Conservation (phyloP, 2,797 vertebrate genomes). For the Sus cebifrons region DNA sequence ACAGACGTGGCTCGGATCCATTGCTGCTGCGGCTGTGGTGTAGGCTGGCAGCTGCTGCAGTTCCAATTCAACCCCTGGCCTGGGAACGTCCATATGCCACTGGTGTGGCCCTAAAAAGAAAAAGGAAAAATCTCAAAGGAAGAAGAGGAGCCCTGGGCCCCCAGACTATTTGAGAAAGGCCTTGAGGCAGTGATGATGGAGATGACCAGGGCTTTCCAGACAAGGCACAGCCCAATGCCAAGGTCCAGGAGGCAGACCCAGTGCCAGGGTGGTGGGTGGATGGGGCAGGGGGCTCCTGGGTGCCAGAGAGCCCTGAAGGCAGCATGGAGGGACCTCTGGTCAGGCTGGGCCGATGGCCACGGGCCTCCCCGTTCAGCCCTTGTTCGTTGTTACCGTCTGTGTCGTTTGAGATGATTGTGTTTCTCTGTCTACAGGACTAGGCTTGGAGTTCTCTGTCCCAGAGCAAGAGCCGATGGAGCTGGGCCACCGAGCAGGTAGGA, state of each 20-base stretch:
- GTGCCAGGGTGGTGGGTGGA: neutral
- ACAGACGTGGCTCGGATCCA: too few relatives aligned
- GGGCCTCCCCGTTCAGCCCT: neutral
- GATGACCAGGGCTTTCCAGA: neutral
- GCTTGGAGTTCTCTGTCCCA: neutral
- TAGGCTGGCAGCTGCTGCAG: too few relatives aligned
- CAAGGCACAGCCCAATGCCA: neutral
- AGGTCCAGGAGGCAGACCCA: neutral
- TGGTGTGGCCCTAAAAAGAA: too few relatives aligned
- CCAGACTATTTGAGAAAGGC: neutral
- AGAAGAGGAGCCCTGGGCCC: neutral
- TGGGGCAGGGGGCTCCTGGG: too few relatives aligned
- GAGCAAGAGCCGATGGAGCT: slow-evolving; percentile 71
- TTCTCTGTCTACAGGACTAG: slow-evolving; percentile 65
- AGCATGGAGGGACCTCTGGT: too few relatives aligned
- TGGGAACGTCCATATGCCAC: too few relatives aligned
- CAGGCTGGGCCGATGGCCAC: neutral
- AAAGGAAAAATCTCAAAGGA: neutral
- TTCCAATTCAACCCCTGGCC: too few relatives aligned
- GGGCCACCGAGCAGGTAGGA: slow-evolving; percentile 71
- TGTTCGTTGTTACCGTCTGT: neutral
- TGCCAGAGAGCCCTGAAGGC: neutral
- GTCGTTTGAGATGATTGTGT: neutral
- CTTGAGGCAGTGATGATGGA: neutral
- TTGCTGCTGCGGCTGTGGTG: too few relatives aligned